phyloP scores from a whole-genome alignment of 2,797 vertebrate genomes.

The Mus minutoides region DNA sequence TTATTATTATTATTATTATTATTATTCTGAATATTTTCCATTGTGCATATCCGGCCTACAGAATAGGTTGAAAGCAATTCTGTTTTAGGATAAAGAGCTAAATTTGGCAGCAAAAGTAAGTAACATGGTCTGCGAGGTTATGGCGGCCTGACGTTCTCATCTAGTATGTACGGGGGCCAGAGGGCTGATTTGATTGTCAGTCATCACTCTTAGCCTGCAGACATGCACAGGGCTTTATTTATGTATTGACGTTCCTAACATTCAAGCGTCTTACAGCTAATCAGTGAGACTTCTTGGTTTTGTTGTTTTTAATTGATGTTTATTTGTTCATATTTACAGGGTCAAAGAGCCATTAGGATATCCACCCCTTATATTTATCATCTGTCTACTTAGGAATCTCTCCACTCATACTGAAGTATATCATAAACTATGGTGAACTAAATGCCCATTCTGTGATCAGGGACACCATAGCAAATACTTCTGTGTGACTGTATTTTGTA shows the following conservation, averaged over 20 bases:
- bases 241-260: neutral
- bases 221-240: constrained; percentile 63
- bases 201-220: constrained; percentile 77
- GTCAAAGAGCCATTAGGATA: neutral
- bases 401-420: neutral
- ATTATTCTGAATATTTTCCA: constrained; percentile 80
- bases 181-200: constrained; percentile 75
- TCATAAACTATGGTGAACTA: neutral
- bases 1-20: neutral
- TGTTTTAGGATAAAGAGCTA: constrained; percentile 85
- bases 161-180: constrained; percentile 71
- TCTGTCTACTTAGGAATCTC: neutral
- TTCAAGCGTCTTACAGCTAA: neutral
- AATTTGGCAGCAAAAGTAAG: constrained; percentile 86
- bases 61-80: constrained; percentile 77
- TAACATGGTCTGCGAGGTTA: constrained; percentile 82
- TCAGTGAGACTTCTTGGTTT: neutral
- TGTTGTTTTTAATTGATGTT: neutral
- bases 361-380: neutral
- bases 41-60: constrained; percentile 76
- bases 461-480: neutral
- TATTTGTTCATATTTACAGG: neutral
- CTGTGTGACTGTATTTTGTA: neutral
- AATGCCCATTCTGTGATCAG: neutral
- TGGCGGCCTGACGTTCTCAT: constrained; percentile 82